Base-by-base conservation (phyloP, 2,888 invertebrate genomes). In the Apotomis betuletana region DNA sequence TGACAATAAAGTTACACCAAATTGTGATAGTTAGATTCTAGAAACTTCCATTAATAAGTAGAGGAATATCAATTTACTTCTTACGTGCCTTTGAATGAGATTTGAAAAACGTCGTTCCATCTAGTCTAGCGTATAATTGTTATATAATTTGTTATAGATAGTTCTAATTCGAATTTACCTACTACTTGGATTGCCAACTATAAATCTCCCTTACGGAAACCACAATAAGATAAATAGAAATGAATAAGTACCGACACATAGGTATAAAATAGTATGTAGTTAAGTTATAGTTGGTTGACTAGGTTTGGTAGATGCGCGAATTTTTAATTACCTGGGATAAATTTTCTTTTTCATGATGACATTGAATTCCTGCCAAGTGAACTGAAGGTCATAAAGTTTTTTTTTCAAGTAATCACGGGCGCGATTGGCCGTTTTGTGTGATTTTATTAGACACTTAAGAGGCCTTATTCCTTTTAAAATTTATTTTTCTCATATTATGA, bases 1-100 rank as follows among this genome's bases (percentile, higher is more conserved):
- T 61, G 65, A 67, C 67, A 67, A 61, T 61, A 57, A 67, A 57
- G 65, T 70, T 70, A 55, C 70, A 49, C 65, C 60, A 49, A 58
- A 38, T 65, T 65, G 64, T 65, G 64, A 54, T 69, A 55, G 27
- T 55, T 60, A 59, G 51, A 10, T 59, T 59, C 27, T 68, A 69
- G 61, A 38, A 46, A 55, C 41, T 69, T 69, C 36, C 49, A 38
- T 41, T 51, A 13, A 3, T 63, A 57, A 15, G 49, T 69, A 69
- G 62, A 55, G 13, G 27, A 62, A 57, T 9, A 61, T 10, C 15
- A 9, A 62, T 38, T 49, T 38, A 38, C 49, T 57, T 69, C 61
- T 63, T 55, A 62, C 15, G 69, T 69, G 69, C 69, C 69, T 69
- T 69, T 57, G 9, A 57, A 49, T 51, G 69, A 55, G 49, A 69